These are phyloP conservation scores for Onychomys torridus DNA, from an alignment of 2,797 vertebrate genomes.

Conservation along the genomic window DNA sequence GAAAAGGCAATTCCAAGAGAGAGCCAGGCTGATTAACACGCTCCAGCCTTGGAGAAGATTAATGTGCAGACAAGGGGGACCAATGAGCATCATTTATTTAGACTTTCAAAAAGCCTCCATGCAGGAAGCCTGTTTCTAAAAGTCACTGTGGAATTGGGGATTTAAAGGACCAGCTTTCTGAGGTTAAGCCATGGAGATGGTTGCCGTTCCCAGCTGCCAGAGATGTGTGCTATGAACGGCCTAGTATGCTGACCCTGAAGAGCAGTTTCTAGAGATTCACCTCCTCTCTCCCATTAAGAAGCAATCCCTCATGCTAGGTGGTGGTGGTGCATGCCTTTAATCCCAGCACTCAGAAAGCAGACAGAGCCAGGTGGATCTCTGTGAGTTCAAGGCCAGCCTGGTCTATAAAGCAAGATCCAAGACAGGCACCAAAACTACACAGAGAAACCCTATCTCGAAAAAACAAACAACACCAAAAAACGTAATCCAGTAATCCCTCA, in stretches of 20 bases:
- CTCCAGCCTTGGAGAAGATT: constrained; percentile 61
- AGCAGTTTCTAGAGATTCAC: not conserved
- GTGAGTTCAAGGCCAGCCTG: too few relatives aligned
- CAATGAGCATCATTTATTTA: constrained; percentile 73
- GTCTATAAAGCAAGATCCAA: too few relatives aligned
- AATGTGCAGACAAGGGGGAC: constrained; percentile 62
- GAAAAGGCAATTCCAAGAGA: constrained; percentile 21
- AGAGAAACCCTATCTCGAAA: too few relatives aligned
- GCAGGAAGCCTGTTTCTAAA: constrained; percentile 61
- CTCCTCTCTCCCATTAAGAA: not conserved
- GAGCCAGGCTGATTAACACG: constrained; percentile 11
- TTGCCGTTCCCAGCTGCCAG: not conserved
- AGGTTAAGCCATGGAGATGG: not conserved
- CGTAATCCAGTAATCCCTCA: not conserved
- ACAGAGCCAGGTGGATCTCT: too few relatives aligned
- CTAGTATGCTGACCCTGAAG: not conserved
- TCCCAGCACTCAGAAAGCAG: too few relatives aligned
- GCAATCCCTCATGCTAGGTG: too few relatives aligned
- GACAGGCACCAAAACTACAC: too few relatives aligned
- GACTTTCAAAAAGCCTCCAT: constrained; percentile 56
- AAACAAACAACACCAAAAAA: too few relatives aligned
- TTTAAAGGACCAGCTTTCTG: constrained; percentile 59
- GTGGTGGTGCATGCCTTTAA: too few relatives aligned
- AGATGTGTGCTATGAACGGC: fast-evolving
- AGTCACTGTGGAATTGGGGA: not conserved